phyloP scores from a whole-genome alignment of 2,797 vertebrate genomes.

The Melanotaenia nigrans region DNA sequence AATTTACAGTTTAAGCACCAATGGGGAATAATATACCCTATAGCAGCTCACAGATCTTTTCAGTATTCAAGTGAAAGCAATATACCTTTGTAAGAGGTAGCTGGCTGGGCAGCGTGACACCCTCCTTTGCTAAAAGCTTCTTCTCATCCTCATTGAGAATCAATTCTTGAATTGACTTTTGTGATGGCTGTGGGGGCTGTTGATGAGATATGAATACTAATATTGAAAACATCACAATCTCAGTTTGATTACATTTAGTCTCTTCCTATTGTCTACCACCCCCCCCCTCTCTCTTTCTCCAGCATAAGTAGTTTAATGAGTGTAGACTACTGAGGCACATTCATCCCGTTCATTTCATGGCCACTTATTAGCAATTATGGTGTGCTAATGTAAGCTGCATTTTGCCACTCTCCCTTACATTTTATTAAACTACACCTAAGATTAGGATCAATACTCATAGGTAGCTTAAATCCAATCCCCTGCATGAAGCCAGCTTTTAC shows the following conservation, averaged over 20 bases:
- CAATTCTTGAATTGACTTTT: constrained; percentile 88
- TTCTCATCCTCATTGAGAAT: constrained; percentile 94
- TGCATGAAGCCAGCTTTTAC: constrained; percentile 8
- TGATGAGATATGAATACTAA: constrained; percentile 54
- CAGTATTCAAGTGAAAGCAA: constrained; percentile 1
- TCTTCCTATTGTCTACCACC: not conserved
- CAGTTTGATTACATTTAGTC: constrained; percentile 52
- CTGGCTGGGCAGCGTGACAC: constrained; percentile 88
- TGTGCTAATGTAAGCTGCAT: constrained; percentile 29
- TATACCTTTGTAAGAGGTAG: constrained; percentile 94
- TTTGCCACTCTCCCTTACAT: constrained; percentile 38
- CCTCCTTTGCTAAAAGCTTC: constrained; percentile 92
- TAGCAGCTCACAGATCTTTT: not conserved
- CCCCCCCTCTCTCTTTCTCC: not conserved
- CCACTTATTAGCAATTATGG: constrained; percentile 58
- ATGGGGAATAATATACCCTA: not conserved
- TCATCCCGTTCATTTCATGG: constrained; percentile 58
- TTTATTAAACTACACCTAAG: constrained; percentile 35
- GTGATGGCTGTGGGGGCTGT: constrained; percentile 74
- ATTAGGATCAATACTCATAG: constrained; percentile 41
- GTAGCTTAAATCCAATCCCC: constrained; percentile 13
- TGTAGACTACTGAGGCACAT: constrained; percentile 36
- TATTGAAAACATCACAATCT: constrained; percentile 46
- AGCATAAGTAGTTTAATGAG: constrained; percentile 46
- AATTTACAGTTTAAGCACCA: constrained; percentile 10